These are phyloP conservation scores for Desmophyllum pertusum DNA, from an alignment of 92 coral and sea anemone genomes.

Conservation along the genomic window DNA sequence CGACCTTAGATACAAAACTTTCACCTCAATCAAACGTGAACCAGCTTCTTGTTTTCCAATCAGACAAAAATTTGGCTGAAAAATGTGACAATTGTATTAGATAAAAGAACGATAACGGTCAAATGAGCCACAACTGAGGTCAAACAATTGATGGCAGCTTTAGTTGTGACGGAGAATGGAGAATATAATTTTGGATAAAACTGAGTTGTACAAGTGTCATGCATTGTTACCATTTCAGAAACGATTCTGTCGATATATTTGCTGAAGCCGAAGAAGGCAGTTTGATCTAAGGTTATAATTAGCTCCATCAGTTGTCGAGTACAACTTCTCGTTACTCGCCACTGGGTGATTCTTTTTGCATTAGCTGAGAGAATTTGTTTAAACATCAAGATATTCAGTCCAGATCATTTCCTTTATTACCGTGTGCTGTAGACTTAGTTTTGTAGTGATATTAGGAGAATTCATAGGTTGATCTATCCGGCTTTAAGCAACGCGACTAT, in stretches of 20 bases:
- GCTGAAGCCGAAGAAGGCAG: background rate
- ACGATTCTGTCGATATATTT: background rate
- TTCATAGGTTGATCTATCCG: too few relatives aligned
- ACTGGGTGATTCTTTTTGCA: background rate
- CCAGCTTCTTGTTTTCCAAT: too few relatives aligned
- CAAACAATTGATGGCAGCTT: background rate
- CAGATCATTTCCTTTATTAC: background rate
- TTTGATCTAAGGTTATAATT: background rate
- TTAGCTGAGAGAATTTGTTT: background rate
- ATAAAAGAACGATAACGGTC: too few relatives aligned
- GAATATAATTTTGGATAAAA: background rate
- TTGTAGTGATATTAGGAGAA: background rate
- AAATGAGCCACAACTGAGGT: background rate
- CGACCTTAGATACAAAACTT: too few relatives aligned
- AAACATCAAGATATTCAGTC: background rate
- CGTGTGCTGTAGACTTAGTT: background rate
- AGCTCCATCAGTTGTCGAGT: background rate
- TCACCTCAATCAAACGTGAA: too few relatives aligned
- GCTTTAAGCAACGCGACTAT: background rate
- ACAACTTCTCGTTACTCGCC: background rate
- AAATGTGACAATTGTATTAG: too few relatives aligned
- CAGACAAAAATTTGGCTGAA: too few relatives aligned
- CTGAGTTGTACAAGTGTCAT: background rate
- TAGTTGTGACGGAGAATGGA: background rate
- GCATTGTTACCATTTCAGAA: background rate